Evolutionary conservation across 2,888 invertebrate species (phyloP), one percentile per base, ranked within the genome.

Genomic region (Parnassius orleans): DNA sequence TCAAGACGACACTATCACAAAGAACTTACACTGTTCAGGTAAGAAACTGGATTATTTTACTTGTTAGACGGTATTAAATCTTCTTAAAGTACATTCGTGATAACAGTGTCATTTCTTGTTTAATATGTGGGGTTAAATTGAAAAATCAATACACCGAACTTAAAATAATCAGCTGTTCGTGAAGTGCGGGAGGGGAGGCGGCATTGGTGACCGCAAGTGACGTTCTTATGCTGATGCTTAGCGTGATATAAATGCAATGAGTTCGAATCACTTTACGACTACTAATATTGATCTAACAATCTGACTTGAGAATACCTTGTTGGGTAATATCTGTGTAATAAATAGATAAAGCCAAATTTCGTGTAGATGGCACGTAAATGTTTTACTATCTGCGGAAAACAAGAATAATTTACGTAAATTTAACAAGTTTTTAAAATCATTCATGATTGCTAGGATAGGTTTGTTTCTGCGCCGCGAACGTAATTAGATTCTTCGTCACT

Each of bases 1-100:
- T 77, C 86, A 90, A 79, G 90, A 91, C 79, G 84, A 81, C 73
- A 83, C 85, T 80, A 88, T 89, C 88, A 92, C 93, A 92, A 93
- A 94, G 93, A 93, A 93, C 86, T 87, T 90, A 85, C 87, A 89
- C 84, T 94, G 94, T 91, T 92, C 93, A 93, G 94, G 94, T 94
- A 93, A 85, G 79, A 71, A 72, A 73, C 64, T 70, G 68, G 66
- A 77, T 74, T 67, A 68, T 73, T 70, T 66, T 71, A 69, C 65
- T 64, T 63, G 69, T 68, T 68, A 64, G 66, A 65, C 66, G 70
- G 52, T 72, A 70, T 60, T 64, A 48, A 60, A 60, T 55, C 19
- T 33, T 48, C 48, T 52, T 43, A 46, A 63, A 53, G 56, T 55
- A n/a, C 46, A n/a, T 19, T 47, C n/a, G 3, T 53, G 3, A 44